Base-by-base conservation (phyloP, 2,888 invertebrate genomes). In the Cryptophagus acutangulus region DNA sequence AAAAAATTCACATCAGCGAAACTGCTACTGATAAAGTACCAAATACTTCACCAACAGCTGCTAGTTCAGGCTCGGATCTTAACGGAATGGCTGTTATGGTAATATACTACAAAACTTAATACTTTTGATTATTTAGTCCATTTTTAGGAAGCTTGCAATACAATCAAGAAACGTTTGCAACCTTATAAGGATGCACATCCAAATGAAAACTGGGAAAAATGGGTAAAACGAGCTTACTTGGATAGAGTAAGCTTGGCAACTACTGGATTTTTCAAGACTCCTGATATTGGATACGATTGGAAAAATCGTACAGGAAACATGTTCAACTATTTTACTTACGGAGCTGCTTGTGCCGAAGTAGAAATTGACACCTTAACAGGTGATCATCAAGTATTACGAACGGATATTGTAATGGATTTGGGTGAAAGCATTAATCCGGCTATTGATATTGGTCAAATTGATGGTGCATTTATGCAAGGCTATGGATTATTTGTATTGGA, bases 371-470 rank as follows among this genome's bases (percentile, higher is more conserved):
- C 92, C 55, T 74, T 95, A 1, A 94, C 93, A 15, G 95, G 95
- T 4, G 94, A 95, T 62, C 93, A 95, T 68, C 82, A 84, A 72
- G 84, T 94, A 1, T 67, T 91, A 20, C 77, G 86, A 58, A 86
- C 89, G 1, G 93, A 96, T 59, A 94, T 96, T 54, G 93, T 96
- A 0, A 95, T 96, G 95, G 96, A 96, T 71, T 76, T 96, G 52
- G 95, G 66, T 61, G 84, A 88, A 54, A 94, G 94, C 69, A 71
- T 96, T 38, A 96, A 96, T 70, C 96, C 96, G 2, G 94, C 95
- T 1, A 91, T 96, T 49, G 96, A 96, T 59, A 87, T 96, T 54
- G 96, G 95, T 0, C 96, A 96, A 74, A 84, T 96, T 10, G 96
- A 96, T 71, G 96, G 96, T 2, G 96, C 78, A 0, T 96, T 94